phyloP scores from a whole-genome alignment of 2,888 invertebrate genomes.

The Pristionchus arcanus region DNA sequence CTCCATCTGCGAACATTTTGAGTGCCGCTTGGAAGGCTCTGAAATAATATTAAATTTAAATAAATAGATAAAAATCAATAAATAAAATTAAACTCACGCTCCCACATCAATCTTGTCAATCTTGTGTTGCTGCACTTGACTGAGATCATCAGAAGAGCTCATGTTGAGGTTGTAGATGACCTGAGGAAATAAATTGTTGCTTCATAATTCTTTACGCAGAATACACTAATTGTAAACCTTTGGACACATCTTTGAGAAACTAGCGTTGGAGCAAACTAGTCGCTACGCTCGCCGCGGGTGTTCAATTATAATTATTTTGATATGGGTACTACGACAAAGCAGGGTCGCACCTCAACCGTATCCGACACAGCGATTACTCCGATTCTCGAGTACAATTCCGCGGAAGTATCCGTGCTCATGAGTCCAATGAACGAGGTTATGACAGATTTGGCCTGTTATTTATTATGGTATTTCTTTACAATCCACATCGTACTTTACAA shows the following conservation, averaged over 20 bases:
- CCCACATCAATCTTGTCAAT: slow-evolving; percentile 36
- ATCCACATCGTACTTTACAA: not conserved
- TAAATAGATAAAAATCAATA: not conserved
- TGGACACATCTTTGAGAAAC: too few relatives aligned
- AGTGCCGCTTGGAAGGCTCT: slow-evolving; percentile 21
- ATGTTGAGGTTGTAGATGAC: slow-evolving; percentile 34
- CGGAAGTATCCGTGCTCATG: not conserved
- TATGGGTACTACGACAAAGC: not conserved
- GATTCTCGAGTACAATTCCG: not conserved
- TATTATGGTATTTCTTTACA: too few relatives aligned
- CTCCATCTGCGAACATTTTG: slow-evolving; percentile 22
- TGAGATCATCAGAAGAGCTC: not conserved
- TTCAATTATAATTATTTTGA: too few relatives aligned
- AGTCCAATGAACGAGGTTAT: not conserved
- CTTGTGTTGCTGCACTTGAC: not conserved
- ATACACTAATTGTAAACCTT: not conserved
- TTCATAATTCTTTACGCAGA: not conserved
- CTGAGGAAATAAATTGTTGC: not conserved
- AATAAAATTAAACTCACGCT: not conserved
- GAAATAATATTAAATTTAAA: not conserved
- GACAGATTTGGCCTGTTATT: not conserved
- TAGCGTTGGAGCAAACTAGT: too few relatives aligned
- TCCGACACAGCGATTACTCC: not conserved
- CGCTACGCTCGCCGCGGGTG: too few relatives aligned
- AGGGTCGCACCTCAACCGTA: not conserved